Evolutionary conservation across 2,888 invertebrate species (phyloP).

Genomic region (Drosophila borborema): DNA sequence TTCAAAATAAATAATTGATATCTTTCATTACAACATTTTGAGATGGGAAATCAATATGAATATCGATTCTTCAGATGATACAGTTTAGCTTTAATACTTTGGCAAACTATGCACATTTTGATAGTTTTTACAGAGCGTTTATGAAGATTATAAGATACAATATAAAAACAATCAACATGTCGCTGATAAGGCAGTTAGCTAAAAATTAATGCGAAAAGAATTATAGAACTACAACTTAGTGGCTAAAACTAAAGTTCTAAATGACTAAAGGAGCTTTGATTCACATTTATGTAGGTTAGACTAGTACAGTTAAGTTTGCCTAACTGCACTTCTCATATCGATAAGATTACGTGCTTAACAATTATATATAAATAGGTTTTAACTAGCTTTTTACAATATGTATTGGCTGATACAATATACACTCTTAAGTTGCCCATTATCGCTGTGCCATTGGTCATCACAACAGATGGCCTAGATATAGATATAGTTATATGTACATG

Average conservation of each 20-base stretch:
- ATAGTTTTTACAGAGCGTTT: conserved; percentile 41
- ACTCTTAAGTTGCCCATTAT: conserved; percentile 59
- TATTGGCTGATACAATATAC: conserved; percentile 48
- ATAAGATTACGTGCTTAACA: conserved; percentile 34
- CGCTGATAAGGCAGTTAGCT: conserved; percentile 70
- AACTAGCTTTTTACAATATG: conserved; percentile 70
- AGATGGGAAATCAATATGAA: conserved; percentile 46
- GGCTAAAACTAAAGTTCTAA: conserved; percentile 61
- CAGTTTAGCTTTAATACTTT: conserved; percentile 65
- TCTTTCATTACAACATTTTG: conserved; percentile 29
- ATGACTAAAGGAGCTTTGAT: conserved; percentile 78
- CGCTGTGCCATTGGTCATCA: conserved; percentile 21
- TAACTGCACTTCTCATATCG: conserved; percentile 28
- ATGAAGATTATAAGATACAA: conserved; percentile 35
- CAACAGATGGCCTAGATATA: conserved; percentile 35
- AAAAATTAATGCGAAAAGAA: conserved; percentile 51
- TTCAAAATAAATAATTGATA: conserved; percentile 5
- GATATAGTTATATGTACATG: conserved; percentile 30
- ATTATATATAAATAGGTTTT: conserved; percentile 62
- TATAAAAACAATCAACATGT: conserved; percentile 44
- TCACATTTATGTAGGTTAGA: conserved; percentile 56
- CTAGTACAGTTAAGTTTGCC: conserved; percentile 15
- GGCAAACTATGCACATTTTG: conserved; percentile 48
- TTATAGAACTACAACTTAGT: conserved; percentile 62
- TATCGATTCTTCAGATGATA: conserved; percentile 28